Conservation (phyloP, 2,888 invertebrate genomes). For the Meganola albula region DNA sequence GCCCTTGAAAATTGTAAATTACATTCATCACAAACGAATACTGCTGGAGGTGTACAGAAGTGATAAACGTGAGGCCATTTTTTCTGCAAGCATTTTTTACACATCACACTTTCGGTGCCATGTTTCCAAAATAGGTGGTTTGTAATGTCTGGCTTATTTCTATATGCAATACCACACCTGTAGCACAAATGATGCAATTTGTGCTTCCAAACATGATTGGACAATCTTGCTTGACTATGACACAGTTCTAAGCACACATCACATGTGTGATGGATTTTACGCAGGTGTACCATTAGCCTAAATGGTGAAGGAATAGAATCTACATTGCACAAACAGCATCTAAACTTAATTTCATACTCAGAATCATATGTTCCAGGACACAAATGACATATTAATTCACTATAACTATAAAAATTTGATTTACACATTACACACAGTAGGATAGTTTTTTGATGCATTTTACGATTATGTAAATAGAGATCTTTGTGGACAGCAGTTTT, state of each 20-base stretch:
- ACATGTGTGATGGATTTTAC: conserved; percentile 90
- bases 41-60: conserved; percentile 88
- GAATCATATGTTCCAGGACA: conserved; percentile 87
- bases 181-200: conserved; percentile 92
- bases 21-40: conserved; percentile 90
- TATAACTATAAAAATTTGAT: conserved; percentile 90
- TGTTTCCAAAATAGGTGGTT: conserved; percentile 96
- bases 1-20: conserved; percentile 85
- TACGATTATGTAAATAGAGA: conserved; percentile 89
- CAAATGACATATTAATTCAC: conserved; percentile 90
- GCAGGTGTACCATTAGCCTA: conserved; percentile 90
- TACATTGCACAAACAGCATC: conserved; percentile 89
- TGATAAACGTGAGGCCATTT: conserved; percentile 96
- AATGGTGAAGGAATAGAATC: conserved; percentile 90
- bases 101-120: conserved; percentile 90
- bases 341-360: conserved; percentile 82
- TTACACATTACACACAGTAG: conserved; percentile 92
- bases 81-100: conserved; percentile 91
- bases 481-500: conserved; percentile 88
- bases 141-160: conserved; percentile 91
- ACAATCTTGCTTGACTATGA: conserved; percentile 86
- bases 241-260: conserved; percentile 92
- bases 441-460: conserved; percentile 90
- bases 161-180: conserved; percentile 91
- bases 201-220: conserved; percentile 94